Conservation (phyloP, 2,113 vertebrate species). For the Grus americana region DNA sequence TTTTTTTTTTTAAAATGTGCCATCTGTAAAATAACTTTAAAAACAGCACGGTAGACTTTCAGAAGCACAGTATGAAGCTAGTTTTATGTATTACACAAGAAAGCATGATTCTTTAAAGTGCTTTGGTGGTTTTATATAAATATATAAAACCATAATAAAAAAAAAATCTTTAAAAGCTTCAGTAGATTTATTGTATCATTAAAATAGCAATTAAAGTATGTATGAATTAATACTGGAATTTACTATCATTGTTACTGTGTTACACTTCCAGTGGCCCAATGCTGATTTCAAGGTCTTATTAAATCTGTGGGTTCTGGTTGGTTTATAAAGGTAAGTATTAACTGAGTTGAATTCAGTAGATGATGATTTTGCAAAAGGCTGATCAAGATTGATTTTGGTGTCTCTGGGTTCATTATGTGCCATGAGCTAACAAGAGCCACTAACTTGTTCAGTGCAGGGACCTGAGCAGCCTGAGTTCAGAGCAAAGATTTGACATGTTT, state of each 20-base stretch:
- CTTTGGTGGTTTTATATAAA: slow-evolving; percentile 74
- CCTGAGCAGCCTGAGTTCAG: neutral
- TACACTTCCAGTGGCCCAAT: neutral
- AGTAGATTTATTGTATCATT: slow-evolving; percentile 62
- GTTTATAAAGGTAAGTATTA: slow-evolving; percentile 37
- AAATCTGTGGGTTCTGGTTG: slow-evolving; percentile 2
- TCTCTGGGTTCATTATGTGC: neutral
- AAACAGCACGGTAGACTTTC: slow-evolving; percentile 53
- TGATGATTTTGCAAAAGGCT: neutral
- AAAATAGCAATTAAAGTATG: slow-evolving; percentile 63
- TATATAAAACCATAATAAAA: slow-evolving; percentile 73
- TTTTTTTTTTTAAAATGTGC: slow-evolving; percentile 10
- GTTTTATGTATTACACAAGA: slow-evolving; percentile 61
- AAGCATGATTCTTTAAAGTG: slow-evolving; percentile 71
- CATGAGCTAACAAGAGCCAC: neutral
- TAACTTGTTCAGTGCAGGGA: neutral
- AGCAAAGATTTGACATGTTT: neutral
- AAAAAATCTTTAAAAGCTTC: slow-evolving; percentile 33
- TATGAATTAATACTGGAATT: slow-evolving; percentile 14
- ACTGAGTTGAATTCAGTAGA: neutral
- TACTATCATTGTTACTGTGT: slow-evolving; percentile 3
- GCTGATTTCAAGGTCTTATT: neutral
- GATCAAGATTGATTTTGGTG: neutral
- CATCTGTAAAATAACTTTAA: slow-evolving; percentile 65
- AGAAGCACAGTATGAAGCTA: slow-evolving; percentile 59